A percentile compares a stretch with the other conserved stretches of the same genome.
Conservation (phyloP, 2,888 invertebrate genomes). For the Pandemis corylana region DNA sequence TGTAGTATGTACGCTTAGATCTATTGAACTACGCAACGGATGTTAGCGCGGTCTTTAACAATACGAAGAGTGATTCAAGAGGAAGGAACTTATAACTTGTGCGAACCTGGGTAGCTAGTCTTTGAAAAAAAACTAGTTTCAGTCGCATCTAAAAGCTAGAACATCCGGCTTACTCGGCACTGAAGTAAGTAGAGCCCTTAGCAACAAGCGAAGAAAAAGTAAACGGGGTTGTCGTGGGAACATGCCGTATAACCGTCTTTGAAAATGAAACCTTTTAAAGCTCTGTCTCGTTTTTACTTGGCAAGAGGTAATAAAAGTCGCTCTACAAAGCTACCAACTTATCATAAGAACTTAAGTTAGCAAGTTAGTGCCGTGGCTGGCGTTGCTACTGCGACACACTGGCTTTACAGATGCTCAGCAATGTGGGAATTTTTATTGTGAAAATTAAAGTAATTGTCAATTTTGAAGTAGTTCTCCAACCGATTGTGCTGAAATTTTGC, state of each 20-base stretch:
- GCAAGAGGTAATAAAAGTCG: slow-evolving; percentile 19
- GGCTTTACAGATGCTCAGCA: not conserved
- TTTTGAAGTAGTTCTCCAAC: too few species aligned
- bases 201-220: not conserved
- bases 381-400: slow-evolving; percentile 13
- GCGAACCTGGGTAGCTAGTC: too few species aligned
- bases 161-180: not conserved
- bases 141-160: not conserved
- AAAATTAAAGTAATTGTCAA: not conserved
- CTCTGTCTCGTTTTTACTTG: slow-evolving; percentile 1
- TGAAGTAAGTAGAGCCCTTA: not conserved
- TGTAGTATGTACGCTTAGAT: too few species aligned
- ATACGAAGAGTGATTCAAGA: too few species aligned
- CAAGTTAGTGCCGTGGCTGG: slow-evolving; percentile 20
- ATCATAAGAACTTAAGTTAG: slow-evolving; percentile 36
- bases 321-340: slow-evolving; percentile 25
- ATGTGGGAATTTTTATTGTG: not conserved
- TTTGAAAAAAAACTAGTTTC: too few species aligned
- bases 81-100: too few species aligned
- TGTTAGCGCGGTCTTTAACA: too few species aligned
- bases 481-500: too few species aligned
- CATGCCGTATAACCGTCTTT: not conserved
- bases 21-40: too few species aligned
- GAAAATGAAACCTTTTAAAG: slow-evolving; percentile 8
- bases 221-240: not conserved